phyloP scores from a whole-genome alignment of 2,888 invertebrate genomes.

The Apamea anceps region DNA sequence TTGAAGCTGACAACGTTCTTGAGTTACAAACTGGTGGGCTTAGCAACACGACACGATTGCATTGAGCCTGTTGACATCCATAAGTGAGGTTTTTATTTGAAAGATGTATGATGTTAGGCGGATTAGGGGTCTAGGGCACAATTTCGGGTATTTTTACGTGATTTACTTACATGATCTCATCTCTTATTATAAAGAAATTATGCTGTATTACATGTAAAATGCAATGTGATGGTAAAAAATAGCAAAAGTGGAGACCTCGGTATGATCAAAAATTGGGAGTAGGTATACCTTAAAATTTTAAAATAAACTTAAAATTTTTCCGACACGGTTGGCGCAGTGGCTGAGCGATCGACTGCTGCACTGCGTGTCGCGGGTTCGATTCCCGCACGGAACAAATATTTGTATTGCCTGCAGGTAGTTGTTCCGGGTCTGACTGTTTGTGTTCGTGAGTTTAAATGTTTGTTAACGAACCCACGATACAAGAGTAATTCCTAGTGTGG shows the following conservation, averaged over 20 bases:
- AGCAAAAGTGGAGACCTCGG: neutral
- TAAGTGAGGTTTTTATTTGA: conserved; percentile 64
- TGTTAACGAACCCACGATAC: too few species aligned
- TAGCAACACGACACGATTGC: conserved; percentile 84
- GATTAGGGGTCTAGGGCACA: conserved; percentile 38
- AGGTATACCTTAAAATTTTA: neutral
- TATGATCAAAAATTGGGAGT: neutral
- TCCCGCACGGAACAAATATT: too few species aligned
- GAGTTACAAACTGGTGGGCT: conserved; percentile 84
- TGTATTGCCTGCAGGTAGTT: too few species aligned
- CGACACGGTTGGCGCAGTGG: too few species aligned
- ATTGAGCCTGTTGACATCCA: conserved; percentile 75
- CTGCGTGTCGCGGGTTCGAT: too few species aligned
- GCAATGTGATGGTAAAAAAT: neutral
- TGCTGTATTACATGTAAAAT: neutral
- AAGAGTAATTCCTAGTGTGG: too few species aligned
- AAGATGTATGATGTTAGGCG: conserved; percentile 37
- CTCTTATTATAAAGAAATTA: neutral
- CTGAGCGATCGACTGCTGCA: too few species aligned
- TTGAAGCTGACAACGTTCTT: conserved; percentile 86
- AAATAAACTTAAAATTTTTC: too few species aligned
- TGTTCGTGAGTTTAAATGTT: too few species aligned
- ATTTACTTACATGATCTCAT: neutral
- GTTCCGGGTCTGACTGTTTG: too few species aligned
- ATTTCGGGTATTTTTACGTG: neutral